Conservation (phyloP, 2,797 vertebrate genomes). For the Cirrhinus mrigala region DNA sequence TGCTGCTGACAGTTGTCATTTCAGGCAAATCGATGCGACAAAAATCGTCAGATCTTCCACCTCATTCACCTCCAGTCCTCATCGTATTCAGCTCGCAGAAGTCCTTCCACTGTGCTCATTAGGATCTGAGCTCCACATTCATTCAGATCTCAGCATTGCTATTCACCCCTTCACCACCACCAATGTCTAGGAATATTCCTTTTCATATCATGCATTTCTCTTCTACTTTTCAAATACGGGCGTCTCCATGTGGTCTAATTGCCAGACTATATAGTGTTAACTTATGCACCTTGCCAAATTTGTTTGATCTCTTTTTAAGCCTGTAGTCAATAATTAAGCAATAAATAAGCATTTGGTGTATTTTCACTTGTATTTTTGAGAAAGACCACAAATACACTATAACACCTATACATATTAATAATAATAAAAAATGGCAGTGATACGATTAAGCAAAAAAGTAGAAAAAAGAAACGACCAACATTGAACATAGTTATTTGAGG, state of each 20-base stretch:
- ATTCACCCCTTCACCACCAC: constrained; percentile 19
- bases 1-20: constrained; percentile 23
- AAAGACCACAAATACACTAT: neutral
- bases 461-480: neutral
- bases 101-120: neutral
- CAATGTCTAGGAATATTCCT: neutral
- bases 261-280: constrained; percentile 13
- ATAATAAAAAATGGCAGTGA: neutral
- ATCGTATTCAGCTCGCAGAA: neutral
- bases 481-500: neutral
- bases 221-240: no score
- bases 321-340: constrained; percentile 20
- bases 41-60: neutral
- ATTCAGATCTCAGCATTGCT: constrained; percentile 17
- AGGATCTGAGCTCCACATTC: constrained; percentile 14
- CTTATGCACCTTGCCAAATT: constrained; percentile 11
- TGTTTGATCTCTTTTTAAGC: neutral
- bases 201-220: no score
- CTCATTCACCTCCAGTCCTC: constrained; percentile 10
- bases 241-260: no score
- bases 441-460: neutral
- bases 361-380: constrained; percentile 6
- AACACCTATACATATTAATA: neutral
- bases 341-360: neutral
- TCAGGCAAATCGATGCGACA: neutral